Percentiles rank a stretch among this genome's conserved stretches.
These are phyloP conservation scores for Heliconius aoede DNA, from an alignment of 2,888 invertebrate species.

Conservation along the genomic window DNA sequence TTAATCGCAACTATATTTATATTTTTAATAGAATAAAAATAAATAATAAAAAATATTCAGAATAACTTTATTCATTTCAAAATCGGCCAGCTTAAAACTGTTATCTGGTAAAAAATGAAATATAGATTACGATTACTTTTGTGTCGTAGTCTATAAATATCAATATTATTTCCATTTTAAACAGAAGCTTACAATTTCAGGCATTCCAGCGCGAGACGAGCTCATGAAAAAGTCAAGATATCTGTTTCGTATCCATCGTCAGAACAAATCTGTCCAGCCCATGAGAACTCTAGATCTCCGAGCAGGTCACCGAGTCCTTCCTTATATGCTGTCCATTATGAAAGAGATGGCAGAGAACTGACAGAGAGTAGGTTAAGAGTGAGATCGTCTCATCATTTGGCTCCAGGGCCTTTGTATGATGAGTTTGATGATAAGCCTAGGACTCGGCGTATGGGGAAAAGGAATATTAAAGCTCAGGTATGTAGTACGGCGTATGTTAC, in stretches of 20 bases:
- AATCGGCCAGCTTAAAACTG: no score
- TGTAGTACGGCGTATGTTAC: no score
- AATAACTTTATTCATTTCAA: no score
- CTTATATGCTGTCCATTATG: conserved; percentile 88
- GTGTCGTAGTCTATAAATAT: not conserved
- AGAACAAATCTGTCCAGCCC: conserved; percentile 85
- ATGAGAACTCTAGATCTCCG: conserved; percentile 73
- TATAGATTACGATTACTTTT: no score
- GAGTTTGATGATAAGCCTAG: conserved; percentile 79
- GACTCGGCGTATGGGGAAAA: conserved; percentile 90
- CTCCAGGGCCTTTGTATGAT: conserved; percentile 77
- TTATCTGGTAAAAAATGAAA: no score
- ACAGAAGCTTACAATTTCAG: conserved; percentile 61
- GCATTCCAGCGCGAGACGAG: conserved; percentile 85
- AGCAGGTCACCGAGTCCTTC: conserved; percentile 75
- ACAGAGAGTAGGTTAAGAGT: conserved; percentile 86
- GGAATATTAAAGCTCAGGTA: conserved; percentile 95
- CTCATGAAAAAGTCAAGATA: conserved; percentile 92
- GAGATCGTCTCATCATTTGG: conserved; percentile 71
- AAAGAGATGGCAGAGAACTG: conserved; percentile 85
- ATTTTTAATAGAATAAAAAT: no score
- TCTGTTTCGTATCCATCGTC: conserved; percentile 93
- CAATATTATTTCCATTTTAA: conserved; percentile 7
- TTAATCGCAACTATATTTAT: no score
- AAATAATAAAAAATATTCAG: no score